Evolutionary conservation across 2,797 vertebrate species (phyloP).

Genomic region (Tympanoctomys barrerae): DNA sequence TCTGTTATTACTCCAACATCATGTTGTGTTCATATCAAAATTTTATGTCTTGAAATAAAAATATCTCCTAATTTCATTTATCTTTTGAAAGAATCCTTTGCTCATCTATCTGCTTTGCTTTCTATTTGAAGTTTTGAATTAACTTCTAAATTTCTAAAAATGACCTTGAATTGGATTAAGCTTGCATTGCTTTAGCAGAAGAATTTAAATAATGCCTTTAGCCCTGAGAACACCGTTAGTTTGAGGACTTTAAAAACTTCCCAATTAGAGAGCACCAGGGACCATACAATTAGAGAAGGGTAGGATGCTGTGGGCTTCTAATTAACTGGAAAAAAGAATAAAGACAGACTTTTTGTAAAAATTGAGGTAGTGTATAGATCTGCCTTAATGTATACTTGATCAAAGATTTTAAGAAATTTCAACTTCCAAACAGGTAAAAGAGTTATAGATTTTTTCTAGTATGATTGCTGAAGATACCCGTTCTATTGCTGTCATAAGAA

Average conservation of each 20-base stretch:
- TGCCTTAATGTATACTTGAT: slow-evolving; percentile 6
- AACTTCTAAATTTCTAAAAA: not conserved
- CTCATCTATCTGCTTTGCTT: not conserved
- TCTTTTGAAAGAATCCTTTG: not conserved
- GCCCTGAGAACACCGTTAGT: not conserved
- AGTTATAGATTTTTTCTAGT: not conserved
- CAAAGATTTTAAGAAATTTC: slow-evolving; percentile 25
- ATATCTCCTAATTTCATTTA: not conserved
- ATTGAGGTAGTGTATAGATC: not conserved
- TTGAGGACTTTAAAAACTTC: slow-evolving; percentile 18
- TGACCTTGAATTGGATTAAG: not conserved
- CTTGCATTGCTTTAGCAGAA: not conserved
- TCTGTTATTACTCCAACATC: not conserved
- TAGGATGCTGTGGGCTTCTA: slow-evolving; percentile 1
- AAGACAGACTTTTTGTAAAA: not conserved
- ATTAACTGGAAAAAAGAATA: slow-evolving; percentile 39
- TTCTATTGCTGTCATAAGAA: not conserved
- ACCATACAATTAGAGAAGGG: slow-evolving; percentile 26
- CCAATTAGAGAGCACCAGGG: slow-evolving; percentile 21
- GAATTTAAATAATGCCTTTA: slow-evolving; percentile 1
- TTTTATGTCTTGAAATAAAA: not conserved
- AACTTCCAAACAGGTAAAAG: not conserved
- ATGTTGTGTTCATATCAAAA: not conserved
- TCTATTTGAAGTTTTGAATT: not conserved
- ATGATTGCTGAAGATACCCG: not conserved